phyloP scores from a whole-genome alignment of 2,797 vertebrate genomes.

The Hyperoplus lanceolatus region DNA sequence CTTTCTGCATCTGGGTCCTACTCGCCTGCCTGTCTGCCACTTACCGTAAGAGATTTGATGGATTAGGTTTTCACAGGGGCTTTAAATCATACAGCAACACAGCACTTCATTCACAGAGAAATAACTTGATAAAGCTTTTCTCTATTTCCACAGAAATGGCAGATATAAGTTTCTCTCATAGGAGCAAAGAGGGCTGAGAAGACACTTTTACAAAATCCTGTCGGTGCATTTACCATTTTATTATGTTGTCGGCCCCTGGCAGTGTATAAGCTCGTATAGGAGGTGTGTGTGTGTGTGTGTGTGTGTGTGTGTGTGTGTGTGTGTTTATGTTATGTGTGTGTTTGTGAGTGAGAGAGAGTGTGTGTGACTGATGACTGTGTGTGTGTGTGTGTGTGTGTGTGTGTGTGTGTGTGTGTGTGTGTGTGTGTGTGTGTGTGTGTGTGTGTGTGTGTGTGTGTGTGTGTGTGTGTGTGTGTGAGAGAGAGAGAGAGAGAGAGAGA shows the following conservation, averaged over 20 bases:
- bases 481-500: too few species aligned
- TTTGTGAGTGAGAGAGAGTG: too few species aligned
- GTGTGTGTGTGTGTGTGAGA: not conserved
- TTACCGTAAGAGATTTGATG: too few species aligned
- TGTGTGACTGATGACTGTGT: too few species aligned
- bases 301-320: slow-evolving; percentile 1
- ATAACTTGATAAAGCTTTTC: not conserved
- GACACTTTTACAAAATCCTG: not conserved
- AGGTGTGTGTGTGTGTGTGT: not conserved
- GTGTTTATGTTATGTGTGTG: too few species aligned
- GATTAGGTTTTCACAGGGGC: too few species aligned
- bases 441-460: not conserved
- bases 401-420: not conserved
- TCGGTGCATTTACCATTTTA: slow-evolving; percentile 1
- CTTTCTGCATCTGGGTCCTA: too few species aligned
- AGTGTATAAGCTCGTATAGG: not conserved
- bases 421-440: not conserved
- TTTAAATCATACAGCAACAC: too few species aligned
- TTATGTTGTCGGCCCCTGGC: not conserved
- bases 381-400: not conserved
- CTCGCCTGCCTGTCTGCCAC: too few species aligned
- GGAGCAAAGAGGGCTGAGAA: not conserved
- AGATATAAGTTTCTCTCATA: not conserved
- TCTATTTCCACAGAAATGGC: not conserved
- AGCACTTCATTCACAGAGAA: too few species aligned